Percentiles rank a stretch among this genome's conserved stretches.
Conservation (phyloP, 2,888 invertebrate species). For the Steromphala cineraria region DNA sequence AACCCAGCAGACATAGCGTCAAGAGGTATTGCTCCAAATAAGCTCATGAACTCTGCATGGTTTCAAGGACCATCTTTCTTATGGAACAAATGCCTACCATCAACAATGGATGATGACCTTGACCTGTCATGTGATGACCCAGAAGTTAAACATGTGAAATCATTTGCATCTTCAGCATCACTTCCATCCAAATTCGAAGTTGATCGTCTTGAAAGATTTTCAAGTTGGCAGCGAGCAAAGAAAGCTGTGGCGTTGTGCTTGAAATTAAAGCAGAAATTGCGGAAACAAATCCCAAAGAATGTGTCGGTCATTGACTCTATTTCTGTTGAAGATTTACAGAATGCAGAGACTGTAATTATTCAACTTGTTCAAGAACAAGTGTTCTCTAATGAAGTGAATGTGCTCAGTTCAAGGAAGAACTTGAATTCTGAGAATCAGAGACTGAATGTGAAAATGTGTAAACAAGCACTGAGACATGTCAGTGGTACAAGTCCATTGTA, state of each 20-base stretch:
- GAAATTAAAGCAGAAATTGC: neutral
- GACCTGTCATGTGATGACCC: neutral
- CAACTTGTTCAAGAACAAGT: neutral
- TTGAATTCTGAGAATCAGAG: neutral
- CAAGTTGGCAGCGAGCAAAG: neutral
- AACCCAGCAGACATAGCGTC: neutral
- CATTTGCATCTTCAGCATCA: neutral
- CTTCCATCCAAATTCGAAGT: neutral
- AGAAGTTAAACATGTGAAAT: neutral
- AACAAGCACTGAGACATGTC: neutral
- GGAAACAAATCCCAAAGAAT: neutral
- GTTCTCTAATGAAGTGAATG: neutral
- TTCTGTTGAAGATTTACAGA: neutral
- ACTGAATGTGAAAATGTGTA: neutral
- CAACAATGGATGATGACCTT: neutral
- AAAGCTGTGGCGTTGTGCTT: neutral
- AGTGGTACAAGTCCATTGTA: constrained; percentile 19
- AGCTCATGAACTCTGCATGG: neutral
- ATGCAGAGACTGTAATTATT: neutral
- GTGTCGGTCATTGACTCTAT: neutral
- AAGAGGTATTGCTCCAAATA: neutral
- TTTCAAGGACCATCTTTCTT: neutral
- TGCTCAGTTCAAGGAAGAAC: neutral
- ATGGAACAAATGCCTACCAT: neutral
- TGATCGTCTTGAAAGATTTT: neutral